Evolutionary conservation across 2,888 invertebrate genomes (phyloP), one percentile per base, ranked within the genome.

Genomic region (Helicoverpa assulta): DNA sequence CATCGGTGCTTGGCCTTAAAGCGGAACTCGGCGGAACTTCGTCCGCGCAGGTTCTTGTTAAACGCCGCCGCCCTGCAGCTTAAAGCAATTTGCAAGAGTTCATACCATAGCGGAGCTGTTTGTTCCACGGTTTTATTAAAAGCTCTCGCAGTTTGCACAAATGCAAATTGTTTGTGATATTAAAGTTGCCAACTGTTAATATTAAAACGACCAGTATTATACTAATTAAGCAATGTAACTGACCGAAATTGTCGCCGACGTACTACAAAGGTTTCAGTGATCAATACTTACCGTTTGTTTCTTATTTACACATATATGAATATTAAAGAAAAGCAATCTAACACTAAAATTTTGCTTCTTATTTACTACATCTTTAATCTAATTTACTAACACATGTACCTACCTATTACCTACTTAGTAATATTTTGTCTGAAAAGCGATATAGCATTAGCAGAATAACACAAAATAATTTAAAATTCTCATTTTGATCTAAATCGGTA

Each of bases 71-170:
- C 91, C 89, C 89, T 87, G 90, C 88, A 91, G 94, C 94, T 94
- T 93, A 93, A 89, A 93, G 93, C 92, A 94, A 94, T 94, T 94
- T 94, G 94, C 94, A 92, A 92, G 92, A 94, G 93, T 92, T 93
- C 90, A 88, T 89, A 90, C 89, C 90, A 89, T 87, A 87, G 89
- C 85, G 84, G 88, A 86, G 88, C 88, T 91, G 91, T 93, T 92
- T 91, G 90, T 89, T 90, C 87, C 89, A 86, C 88, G 90, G 90
- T 93, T 93, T 94, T 93, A 93, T 93, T 93, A 93, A 93, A 93
- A 90, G 90, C 91, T 86, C 88, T 87, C 70, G 81, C 84, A 85
- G 87, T 89, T 89, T 86, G 86, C 85, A 81, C 85, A 81, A 89
- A 90, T 91, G 91, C 90, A 90, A 91, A 93, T 91, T 91, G 90